Base-by-base conservation (phyloP, 2,888 invertebrate genomes). In the Latheticus oryzae region DNA sequence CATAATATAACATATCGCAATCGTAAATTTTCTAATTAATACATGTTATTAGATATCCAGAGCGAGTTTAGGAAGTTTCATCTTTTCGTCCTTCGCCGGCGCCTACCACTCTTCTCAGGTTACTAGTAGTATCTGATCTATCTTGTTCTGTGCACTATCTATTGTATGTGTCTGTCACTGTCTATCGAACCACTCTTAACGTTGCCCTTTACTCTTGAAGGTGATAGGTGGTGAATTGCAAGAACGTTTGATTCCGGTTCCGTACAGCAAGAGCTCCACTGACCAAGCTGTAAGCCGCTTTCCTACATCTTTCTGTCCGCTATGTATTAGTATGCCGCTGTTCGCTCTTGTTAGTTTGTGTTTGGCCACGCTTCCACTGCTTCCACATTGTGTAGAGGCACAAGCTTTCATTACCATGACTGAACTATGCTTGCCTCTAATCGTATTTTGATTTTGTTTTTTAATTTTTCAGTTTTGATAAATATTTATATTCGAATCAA, bases 181-280 rank as follows among this genome's bases (percentile, higher is more conserved):
- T 82, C 81, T 83, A 81, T 82, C 79, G 77, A 82, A 82, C 77
- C 81, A 80, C 81, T 87, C 87, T 88, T 88, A 87, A 87, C 88
- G 87, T 88, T 88, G 84, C 86, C 88, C 84, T 90, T 91, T 90
- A 88, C 88, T 90, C 87, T 91, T 93, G 89, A 93, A 97, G 97
- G 96, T 97, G 90, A 97, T 97, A 93, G 96, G 96, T 91, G 97
- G 97, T 87, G 95, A 96, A 88, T 95, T 95, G 88, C 95, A 96
- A 90, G 96, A 96, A 88, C 94, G 96, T 86, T 93, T 97, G 91
- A 96, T 97, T 85, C 95, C 97, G 85, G 96, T 97, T 85, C 97
- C 96, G 84, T 96, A 96, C 92, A 96, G 96, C 95, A 96, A 96
- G 93, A 95, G 94, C 85, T 95, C 95, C 85, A 97, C 96, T 86